A percentile compares a stretch with the other conserved stretches of the same genome.
Conservation (phyloP, 2,888 invertebrate species). For the Rotaria magnacalcarata region DNA sequence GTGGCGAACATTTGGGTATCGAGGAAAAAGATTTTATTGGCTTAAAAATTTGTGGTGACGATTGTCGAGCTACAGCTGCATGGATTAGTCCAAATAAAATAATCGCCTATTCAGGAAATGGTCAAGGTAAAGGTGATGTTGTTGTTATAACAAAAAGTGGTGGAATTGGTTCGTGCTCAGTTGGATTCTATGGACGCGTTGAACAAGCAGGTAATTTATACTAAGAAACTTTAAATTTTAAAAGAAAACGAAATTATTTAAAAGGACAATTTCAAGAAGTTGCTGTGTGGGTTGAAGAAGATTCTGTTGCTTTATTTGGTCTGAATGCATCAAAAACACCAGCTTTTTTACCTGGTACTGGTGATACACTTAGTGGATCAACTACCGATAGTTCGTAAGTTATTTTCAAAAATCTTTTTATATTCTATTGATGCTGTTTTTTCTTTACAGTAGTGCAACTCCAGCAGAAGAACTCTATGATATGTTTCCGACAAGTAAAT, state of each 20-base stretch:
- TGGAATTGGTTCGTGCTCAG: slow-evolving; percentile 68
- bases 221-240: background rate
- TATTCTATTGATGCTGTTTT: background rate
- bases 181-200: slow-evolving; percentile 43
- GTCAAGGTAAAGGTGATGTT: slow-evolving; percentile 58
- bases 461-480: slow-evolving; percentile 32
- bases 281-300: slow-evolving; percentile 17
- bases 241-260: background rate
- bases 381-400: background rate
- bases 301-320: slow-evolving; percentile 25
- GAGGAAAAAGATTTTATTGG: slow-evolving; percentile 81
- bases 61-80: slow-evolving; percentile 87
- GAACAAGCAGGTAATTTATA: slow-evolving; percentile 14
- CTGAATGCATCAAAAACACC: slow-evolving; percentile 15
- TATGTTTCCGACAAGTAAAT: slow-evolving; percentile 31
- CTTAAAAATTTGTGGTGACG: slow-evolving; percentile 86
- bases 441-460: background rate
- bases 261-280: slow-evolving; percentile 30
- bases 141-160: slow-evolving; percentile 56
- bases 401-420: background rate
- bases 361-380: background rate
- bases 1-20: slow-evolving; percentile 87
- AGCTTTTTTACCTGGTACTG: slow-evolving; percentile 23
- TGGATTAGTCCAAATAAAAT: slow-evolving; percentile 97
- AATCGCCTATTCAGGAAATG: slow-evolving; percentile 85